Evolutionary conservation across 2,888 invertebrate species (phyloP), one percentile per base, ranked within the genome.

Genomic region (Sipha maydis): DNA sequence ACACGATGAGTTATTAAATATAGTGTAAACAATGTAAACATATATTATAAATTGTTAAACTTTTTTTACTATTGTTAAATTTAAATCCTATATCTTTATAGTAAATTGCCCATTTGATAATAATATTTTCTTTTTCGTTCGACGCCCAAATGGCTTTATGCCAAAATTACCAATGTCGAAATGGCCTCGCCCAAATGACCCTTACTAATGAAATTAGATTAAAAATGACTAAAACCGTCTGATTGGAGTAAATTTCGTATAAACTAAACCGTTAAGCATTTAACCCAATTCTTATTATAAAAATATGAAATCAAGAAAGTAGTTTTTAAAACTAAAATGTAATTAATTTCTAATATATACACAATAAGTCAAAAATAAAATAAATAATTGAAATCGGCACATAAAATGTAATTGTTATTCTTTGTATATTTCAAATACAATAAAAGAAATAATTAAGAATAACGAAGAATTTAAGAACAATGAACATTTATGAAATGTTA

Each of bases 121-220:
- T 84, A 76, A 56, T 76, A n/a, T 85, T 85, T 76, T 61, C 61
- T 61, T 85, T 77, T 85, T 77, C 25, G 67, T 69, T 85, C 31
- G 48, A 77, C 77, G 85, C 85, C 85, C 77, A 85, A 77, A 31
- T 77, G 77, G 85, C 56, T 4, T 21, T 1, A 25, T 34, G 77
- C 77, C 85, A 85, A 85, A 61, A 77, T 77, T 85, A 28, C 61
- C 85, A 85, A 77, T 85, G 85, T 77, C 85, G 77, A 85, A 85
- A 85, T 77, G 61, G 67, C 75, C 76, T 77, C 67, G 77, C 67
- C 85, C 77, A 85, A 85, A 85, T 85, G 75, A 85, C 85, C 77
- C 85, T 76, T 77, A 76, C 56, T 76, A 77, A 77, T 85, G 61
- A 85, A 85, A 85, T 85, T 85, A 77, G 76, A 85, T 77, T 85